Evolutionary conservation across 2,888 invertebrate genomes (phyloP).

Genomic region (Baccha elongata): DNA sequence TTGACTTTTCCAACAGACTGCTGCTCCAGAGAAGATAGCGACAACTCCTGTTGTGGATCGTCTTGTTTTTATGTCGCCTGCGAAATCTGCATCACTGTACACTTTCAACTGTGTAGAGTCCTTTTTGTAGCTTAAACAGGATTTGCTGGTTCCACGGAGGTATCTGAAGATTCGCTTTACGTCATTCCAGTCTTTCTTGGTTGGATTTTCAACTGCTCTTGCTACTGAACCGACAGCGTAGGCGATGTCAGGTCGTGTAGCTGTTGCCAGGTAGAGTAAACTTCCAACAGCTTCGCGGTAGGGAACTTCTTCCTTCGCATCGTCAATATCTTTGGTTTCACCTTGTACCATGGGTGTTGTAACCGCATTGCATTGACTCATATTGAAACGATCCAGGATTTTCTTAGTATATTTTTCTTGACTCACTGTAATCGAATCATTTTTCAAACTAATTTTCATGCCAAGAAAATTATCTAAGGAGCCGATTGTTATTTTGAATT

Average conservation of each 20-base stretch:
- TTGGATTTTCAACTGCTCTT: constrained; percentile 23
- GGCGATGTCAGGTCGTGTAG: constrained; percentile 6
- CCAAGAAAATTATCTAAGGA: constrained; percentile 30
- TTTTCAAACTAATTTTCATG: constrained; percentile 18
- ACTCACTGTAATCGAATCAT: constrained; percentile 7
- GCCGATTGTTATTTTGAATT: constrained; percentile 24
- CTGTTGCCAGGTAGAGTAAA: constrained; percentile 3
- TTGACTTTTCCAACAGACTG: too few species aligned
- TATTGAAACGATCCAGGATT: constrained; percentile 3
- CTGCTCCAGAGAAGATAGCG: too few species aligned
- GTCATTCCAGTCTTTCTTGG: constrained; percentile 17
- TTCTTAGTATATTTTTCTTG: constrained; percentile 5
- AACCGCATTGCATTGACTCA: not conserved
- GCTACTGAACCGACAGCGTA: constrained; percentile 4
- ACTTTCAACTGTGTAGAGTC: too few species aligned
- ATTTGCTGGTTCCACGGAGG: too few species aligned
- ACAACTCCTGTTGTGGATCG: too few species aligned
- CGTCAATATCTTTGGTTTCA: too few species aligned
- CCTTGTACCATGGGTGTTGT: not conserved
- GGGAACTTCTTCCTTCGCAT: not conserved
- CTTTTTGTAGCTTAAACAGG: too few species aligned
- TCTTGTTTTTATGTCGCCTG: too few species aligned
- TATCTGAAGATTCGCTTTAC: constrained; percentile 38
- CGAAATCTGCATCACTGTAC: too few species aligned
- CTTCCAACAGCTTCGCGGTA: constrained; percentile 12